These are phyloP conservation scores for Ptiloglossa arizonensis DNA, from an alignment of 1,140 invertebrate genomes.

Conservation along the genomic window DNA sequence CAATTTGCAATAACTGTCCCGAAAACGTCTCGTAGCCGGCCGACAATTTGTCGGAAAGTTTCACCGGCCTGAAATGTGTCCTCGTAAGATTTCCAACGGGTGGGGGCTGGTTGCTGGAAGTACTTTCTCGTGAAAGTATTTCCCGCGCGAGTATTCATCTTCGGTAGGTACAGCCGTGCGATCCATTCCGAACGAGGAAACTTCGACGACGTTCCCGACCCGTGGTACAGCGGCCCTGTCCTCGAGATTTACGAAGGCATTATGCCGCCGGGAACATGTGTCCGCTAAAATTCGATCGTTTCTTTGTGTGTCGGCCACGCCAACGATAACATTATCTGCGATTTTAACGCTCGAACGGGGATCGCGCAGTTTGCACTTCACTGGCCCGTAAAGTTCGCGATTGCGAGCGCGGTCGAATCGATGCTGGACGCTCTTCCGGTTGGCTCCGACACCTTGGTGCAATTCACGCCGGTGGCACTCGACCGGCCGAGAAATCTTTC, in stretches of 20 bases:
- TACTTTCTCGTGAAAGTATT: conserved; percentile 24
- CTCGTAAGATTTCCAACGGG: not conserved
- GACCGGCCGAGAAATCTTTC: too few species aligned
- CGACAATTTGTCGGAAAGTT: conserved; percentile 15
- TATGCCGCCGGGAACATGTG: conserved; percentile 45
- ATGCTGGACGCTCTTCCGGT: conserved; percentile 1
- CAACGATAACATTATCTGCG: conserved; percentile 46
- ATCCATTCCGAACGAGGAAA: conserved; percentile 41
- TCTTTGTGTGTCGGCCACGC: conserved; percentile 18
- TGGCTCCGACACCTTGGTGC: not conserved
- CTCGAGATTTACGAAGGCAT: conserved; percentile 49
- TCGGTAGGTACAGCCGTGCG: not conserved
- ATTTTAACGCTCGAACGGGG: conserved; percentile 46
- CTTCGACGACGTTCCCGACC: conserved; percentile 24
- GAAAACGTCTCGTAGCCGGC: not conserved
- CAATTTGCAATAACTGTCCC: conserved; percentile 12
- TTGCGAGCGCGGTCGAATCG: not conserved
- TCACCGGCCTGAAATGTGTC: not conserved
- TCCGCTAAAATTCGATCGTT: conserved; percentile 44
- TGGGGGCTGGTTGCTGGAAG: not conserved
- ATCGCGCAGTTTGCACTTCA: conserved; percentile 44
- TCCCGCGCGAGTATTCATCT: conserved; percentile 16
- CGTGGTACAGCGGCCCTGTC: conserved; percentile 8
- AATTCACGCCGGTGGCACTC: not conserved
- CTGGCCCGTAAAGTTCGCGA: conserved; percentile 42